Base-by-base conservation (phyloP, 1,140 invertebrate genomes). In the Calephelis nemesis region DNA sequence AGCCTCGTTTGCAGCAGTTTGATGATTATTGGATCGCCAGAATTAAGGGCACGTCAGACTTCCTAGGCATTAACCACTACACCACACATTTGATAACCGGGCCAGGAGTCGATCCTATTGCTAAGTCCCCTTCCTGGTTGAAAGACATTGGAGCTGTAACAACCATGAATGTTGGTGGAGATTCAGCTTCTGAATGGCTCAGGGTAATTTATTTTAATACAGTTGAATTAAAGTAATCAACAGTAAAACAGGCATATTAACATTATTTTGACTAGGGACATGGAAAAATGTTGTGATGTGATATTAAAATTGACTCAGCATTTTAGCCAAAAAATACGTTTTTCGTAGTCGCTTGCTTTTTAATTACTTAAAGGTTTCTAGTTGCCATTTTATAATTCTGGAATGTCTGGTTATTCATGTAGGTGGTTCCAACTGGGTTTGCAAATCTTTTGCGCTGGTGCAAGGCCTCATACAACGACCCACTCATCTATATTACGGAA, bases 401-500 rank as follows among this genome's bases (percentile, higher is more conserved):
- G 15, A 45, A 8, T 45, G 42, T 45, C 42, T 45, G 42, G 7
- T 30, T 2, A 30, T 45, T 45, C 42, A 45, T 45, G 8, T 54
- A 93, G 92, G 87, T 92, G 42, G 88, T 93, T 0, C 94, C 94
- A 2, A 92, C 92, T 75, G 94, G 94, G 5, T 88, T 95, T 45
- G 90, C 93, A 4, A 93, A 93, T 67, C 78, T 94, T 39, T 80
- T 95, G 45, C 93, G 93, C 65, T 95, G 94, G 93, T 92, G 87
- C 67, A 89, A 92, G 69, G 83, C 92, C 65, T 89, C 92, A 6
- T 95, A 95, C 80, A 92, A 93, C 30, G 91, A 94, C 77, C 92
- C 93, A 13, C 87, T 89, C 48, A 92, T 95, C 63, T 93, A 93
- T 73, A 93, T 95, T 12, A 95, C 94, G 47, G 95, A 95, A 84